Base-by-base conservation (phyloP, 2,113 vertebrate species). In the Melanotaenia duboulayi region DNA sequence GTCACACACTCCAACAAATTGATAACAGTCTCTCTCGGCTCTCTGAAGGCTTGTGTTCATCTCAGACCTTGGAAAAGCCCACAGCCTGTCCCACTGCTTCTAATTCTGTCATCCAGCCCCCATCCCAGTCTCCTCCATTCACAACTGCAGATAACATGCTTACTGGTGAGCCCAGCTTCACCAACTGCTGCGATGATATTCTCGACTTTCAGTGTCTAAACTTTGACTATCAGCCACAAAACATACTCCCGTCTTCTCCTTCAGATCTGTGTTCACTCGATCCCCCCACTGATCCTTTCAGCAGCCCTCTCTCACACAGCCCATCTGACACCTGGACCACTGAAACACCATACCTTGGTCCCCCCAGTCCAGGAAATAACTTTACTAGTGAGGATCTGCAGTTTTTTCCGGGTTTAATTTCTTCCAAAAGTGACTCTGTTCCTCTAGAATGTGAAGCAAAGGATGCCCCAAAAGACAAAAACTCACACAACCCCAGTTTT, bases 121-220 rank as follows among this genome's bases (percentile, higher is more conserved):
- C 87, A 0, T 87, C 90, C 17, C 85, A 91, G 57, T 92, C 93
- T 20, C 92, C 92, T n/a, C 88, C 83, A 0, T 92, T 93, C 74
- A 50, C 87, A 4, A 76, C 78, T 2, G 87, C 79, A 8, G 93
- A 93, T 14, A 87, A 74, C 51, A 94, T 93, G 50, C 91, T 94
- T 2, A 68, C 88, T 8, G 72, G 74, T 0, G 93, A 95, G 60
- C 92, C 93, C 39, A 89, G n/a, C 82, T 94, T 93, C 78, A 82
- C 89, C 7, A 94, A 93, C 85, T 93, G 92, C 77, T 92, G 92
- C 0, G 94, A 94, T 1, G 93, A 94, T 46, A 81, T 94, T 12
- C 86, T 95, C 46, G 94, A 95, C 62, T 94, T 94, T 66, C 94
- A 92, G 80, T 93, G 92, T 82, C 89, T 95, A 52, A 94, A 93